These are phyloP conservation scores for Verasper variegatus DNA, from an alignment of 2,113 vertebrate genomes.

Conservation along the genomic window DNA sequence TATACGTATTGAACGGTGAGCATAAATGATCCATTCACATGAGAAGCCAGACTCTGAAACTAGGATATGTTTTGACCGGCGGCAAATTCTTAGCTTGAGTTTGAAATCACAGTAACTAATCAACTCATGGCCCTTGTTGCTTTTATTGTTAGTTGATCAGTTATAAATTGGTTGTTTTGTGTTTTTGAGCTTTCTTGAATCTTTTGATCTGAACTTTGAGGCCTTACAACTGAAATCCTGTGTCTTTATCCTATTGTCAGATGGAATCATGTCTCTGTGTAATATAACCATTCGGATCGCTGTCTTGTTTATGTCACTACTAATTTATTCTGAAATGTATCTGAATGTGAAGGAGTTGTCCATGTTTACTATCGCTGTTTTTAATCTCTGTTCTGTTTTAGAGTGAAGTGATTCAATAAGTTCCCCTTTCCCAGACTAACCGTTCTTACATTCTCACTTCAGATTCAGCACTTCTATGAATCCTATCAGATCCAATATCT, in stretches of 20 bases:
- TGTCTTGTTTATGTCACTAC: constrained; percentile 49
- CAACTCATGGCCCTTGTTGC: neutral
- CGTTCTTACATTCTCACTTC: constrained; percentile 26
- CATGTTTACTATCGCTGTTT: constrained; percentile 38
- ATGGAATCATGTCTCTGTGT: constrained; percentile 19
- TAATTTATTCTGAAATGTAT: constrained; percentile 31
- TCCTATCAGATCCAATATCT: constrained; percentile 26
- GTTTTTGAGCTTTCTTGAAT: constrained; percentile 3
- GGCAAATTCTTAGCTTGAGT: neutral
- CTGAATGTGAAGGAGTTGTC: constrained; percentile 27
- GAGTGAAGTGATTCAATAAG: constrained; percentile 22
- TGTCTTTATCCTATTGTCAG: constrained; percentile 9
- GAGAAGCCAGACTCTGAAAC: neutral
- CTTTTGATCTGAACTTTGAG: constrained; percentile 20
- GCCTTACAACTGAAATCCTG: constrained; percentile 15
- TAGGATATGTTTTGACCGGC: neutral
- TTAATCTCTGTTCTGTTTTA: constrained; percentile 49
- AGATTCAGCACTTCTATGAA: constrained; percentile 11
- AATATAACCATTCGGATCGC: constrained; percentile 12
- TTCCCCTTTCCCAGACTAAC: constrained; percentile 48
- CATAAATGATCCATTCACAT: neutral
- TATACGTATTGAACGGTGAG: no score
- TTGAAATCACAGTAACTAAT: neutral
- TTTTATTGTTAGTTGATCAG: neutral
- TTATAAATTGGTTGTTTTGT: neutral